phyloP scores from a whole-genome alignment of 2,797 vertebrate genomes.

The Ceyx erithaca region DNA sequence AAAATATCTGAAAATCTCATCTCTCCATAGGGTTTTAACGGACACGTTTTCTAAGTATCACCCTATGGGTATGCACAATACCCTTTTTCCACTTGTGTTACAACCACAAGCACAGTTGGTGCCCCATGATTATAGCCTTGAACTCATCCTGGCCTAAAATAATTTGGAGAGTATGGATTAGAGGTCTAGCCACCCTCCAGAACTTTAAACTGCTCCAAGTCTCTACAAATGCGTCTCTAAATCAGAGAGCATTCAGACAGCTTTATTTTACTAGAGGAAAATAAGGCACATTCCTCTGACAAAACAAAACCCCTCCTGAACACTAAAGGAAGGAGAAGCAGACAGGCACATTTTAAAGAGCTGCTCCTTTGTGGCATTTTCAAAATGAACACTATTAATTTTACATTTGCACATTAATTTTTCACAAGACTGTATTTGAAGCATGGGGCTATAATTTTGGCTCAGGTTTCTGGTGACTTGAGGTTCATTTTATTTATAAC shows the following conservation, averaged over 20 bases:
- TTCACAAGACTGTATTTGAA: neutral
- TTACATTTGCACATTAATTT: neutral
- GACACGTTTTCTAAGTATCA: neutral
- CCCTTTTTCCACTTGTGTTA: neutral
- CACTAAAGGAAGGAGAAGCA: neutral
- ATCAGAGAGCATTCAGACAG: neutral
- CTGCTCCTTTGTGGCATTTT: fast-evolving
- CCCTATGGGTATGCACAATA: neutral
- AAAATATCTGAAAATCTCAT: neutral
- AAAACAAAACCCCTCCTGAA: neutral
- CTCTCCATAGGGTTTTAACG: neutral
- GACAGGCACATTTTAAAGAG: neutral
- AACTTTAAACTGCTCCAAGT: neutral
- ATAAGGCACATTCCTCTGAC: neutral
- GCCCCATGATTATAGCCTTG: neutral
- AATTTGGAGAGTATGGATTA: neutral
- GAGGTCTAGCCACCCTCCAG: neutral
- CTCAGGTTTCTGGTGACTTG: neutral
- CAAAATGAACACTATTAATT: neutral
- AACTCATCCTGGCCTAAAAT: constrained; percentile 16
- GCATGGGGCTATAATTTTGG: neutral
- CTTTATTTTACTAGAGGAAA: neutral
- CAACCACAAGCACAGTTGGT: neutral
- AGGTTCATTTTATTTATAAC: neutral
- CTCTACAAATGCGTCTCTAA: neutral